These are phyloP conservation scores for Scolopax mira DNA, from an alignment of 2,113 vertebrate species.

Conservation along the genomic window DNA sequence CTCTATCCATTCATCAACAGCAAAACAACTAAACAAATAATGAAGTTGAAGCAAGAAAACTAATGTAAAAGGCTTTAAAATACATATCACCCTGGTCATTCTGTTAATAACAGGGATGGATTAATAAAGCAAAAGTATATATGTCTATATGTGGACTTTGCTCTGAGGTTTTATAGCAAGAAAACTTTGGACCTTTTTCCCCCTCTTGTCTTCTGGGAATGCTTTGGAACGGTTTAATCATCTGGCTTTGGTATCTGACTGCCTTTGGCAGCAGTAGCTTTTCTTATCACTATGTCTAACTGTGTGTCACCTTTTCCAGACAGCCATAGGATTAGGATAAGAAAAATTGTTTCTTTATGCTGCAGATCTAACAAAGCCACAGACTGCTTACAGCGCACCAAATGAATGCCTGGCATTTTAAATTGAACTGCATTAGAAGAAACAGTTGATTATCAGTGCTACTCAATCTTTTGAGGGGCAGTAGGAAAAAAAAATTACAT, in stretches of 20 bases:
- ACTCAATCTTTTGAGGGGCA: conserved; percentile 37
- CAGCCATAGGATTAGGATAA: conserved; percentile 71
- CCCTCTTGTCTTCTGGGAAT: conserved; percentile 60
- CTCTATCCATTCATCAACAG: background rate
- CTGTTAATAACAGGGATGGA: background rate
- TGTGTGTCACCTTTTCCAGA: conserved; percentile 68
- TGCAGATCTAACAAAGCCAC: conserved; percentile 69
- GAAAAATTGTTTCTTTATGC: conserved; percentile 73
- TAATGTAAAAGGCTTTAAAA: background rate
- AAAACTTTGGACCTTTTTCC: background rate
- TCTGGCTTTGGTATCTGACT: conserved; percentile 63
- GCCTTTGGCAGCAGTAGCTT: conserved; percentile 68
- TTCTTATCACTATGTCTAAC: conserved; percentile 71
- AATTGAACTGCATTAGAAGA: conserved; percentile 66
- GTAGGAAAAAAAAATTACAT: background rate
- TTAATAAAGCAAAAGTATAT: background rate
- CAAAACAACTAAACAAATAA: background rate
- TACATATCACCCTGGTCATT: background rate
- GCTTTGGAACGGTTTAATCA: conserved; percentile 71
- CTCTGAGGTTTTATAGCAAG: conserved; percentile 24
- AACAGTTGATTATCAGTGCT: conserved; percentile 65
- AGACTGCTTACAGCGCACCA: conserved; percentile 39
- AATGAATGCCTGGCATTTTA: conserved; percentile 63
- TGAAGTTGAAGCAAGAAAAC: background rate
- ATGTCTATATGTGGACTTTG: background rate